A percentile compares a stretch with the other conserved stretches of the same genome.
phyloP scores from a whole-genome alignment of 1,140 invertebrate genomes.

The Drosophila subobscura region DNA sequence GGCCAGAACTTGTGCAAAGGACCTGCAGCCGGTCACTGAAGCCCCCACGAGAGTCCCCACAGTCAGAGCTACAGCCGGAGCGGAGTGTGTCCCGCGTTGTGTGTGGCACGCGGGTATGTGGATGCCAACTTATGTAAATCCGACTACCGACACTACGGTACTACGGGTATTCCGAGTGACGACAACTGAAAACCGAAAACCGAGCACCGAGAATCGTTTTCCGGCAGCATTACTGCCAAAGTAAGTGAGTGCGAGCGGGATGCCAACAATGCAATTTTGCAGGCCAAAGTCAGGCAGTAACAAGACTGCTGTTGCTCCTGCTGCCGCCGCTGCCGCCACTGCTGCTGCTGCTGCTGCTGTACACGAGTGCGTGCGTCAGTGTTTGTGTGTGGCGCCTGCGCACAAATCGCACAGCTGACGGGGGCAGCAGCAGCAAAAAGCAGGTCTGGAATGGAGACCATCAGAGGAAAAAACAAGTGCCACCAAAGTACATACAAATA shows the following conservation, averaged over 20 bases:
- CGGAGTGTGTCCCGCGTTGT: too few relatives aligned
- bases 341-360: conserved; percentile 20
- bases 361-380: background rate
- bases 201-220: conserved; percentile 43
- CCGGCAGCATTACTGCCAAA: conserved; percentile 68
- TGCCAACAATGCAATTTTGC: conserved; percentile 75
- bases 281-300: conserved; percentile 64
- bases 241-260: conserved; percentile 63
- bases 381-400: conserved; percentile 55
- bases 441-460: conserved; percentile 6
- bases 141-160: conserved; percentile 22
- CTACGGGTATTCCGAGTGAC: too few relatives aligned
- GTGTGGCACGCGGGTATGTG: background rate
- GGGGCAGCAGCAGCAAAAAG: conserved; percentile 8
- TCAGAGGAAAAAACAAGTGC: background rate
- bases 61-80: too few relatives aligned
- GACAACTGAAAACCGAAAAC: conserved; percentile 7
- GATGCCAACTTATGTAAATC: conserved; percentile 79
- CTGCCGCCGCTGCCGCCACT: conserved; percentile 28
- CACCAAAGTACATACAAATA: too few relatives aligned
- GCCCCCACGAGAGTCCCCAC: conserved; percentile 32
- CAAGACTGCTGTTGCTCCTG: conserved; percentile 33
- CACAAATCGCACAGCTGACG: conserved; percentile 48
- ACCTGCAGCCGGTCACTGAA: conserved; percentile 78
- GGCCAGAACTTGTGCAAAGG: conserved; percentile 72